Percentiles rank a stretch among this genome's conserved stretches.
Conservation (phyloP, 2,113 vertebrate species). For the Nycticorax nycticorax region DNA sequence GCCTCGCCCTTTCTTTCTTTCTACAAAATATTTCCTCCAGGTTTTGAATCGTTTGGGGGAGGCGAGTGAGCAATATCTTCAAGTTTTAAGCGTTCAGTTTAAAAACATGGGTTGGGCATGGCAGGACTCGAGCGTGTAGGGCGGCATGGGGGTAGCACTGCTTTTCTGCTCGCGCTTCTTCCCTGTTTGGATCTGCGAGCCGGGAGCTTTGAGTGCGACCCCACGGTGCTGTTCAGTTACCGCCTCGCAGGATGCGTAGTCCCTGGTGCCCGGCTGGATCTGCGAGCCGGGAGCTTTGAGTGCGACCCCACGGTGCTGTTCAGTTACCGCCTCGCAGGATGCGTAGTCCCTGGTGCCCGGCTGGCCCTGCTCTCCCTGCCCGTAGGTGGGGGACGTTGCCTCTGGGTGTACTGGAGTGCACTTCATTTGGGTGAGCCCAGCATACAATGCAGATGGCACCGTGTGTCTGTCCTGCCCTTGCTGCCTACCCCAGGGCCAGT, state of each 20-base stretch:
- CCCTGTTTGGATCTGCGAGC: neutral
- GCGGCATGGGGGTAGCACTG: neutral
- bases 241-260: neutral
- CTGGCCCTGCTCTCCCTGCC: neutral
- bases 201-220: neutral
- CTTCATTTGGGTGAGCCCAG: neutral
- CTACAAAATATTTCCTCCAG: neutral
- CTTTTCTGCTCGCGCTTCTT: neutral
- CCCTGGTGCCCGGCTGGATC: neutral
- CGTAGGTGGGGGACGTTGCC: neutral
- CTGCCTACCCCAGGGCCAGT: neutral
- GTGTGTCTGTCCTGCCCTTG: too few species aligned
- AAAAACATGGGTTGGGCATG: neutral
- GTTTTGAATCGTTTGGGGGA: neutral
- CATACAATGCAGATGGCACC: neutral
- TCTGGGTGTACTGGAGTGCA: neutral
- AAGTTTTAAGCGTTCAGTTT: neutral
- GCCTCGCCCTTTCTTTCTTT: neutral
- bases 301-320: too few species aligned
- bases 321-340: neutral
- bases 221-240: rapidly evolving
- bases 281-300: too few species aligned
- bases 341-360: neutral
- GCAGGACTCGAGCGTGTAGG: neutral
- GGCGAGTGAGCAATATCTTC: neutral